phyloP scores from a whole-genome alignment of 2,888 invertebrate species.

The Eutolmus rufibarbis region DNA sequence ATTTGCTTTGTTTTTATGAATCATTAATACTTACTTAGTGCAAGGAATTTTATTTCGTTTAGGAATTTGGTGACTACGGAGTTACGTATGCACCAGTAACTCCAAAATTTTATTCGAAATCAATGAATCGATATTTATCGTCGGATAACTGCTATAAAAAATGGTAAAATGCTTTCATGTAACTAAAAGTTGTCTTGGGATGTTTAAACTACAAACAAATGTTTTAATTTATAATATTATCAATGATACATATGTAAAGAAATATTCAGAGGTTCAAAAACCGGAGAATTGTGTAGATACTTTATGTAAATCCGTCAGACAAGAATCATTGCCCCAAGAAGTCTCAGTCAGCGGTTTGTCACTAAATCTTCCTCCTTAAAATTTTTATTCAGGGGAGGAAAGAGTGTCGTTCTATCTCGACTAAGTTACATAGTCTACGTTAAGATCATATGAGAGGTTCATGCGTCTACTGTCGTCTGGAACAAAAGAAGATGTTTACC shows the following conservation, averaged over 20 bases:
- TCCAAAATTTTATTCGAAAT: too few species aligned
- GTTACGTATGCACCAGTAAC: too few species aligned
- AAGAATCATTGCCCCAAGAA: neutral
- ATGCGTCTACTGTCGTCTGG: neutral
- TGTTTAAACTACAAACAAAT: neutral
- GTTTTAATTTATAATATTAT: neutral
- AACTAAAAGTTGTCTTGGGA: neutral
- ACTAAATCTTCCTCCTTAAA: neutral
- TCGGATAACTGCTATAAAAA: too few species aligned
- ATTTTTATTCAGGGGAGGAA: neutral
- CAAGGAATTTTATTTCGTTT: too few species aligned
- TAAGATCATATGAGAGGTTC: neutral
- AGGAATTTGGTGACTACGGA: too few species aligned
- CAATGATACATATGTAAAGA: neutral
- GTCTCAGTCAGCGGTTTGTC: neutral
- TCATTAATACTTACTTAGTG: too few species aligned
- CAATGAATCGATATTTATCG: too few species aligned
- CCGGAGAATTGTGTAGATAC: neutral
- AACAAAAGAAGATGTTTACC: neutral
- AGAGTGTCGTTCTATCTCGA: neutral
- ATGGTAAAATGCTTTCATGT: too few species aligned
- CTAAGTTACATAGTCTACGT: neutral
- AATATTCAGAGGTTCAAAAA: neutral
- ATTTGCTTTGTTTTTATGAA: too few species aligned
- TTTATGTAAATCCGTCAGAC: neutral